Evolutionary conservation across 2,797 vertebrate genomes (phyloP).

Genomic region (Urocyon cinereoargenteus): DNA sequence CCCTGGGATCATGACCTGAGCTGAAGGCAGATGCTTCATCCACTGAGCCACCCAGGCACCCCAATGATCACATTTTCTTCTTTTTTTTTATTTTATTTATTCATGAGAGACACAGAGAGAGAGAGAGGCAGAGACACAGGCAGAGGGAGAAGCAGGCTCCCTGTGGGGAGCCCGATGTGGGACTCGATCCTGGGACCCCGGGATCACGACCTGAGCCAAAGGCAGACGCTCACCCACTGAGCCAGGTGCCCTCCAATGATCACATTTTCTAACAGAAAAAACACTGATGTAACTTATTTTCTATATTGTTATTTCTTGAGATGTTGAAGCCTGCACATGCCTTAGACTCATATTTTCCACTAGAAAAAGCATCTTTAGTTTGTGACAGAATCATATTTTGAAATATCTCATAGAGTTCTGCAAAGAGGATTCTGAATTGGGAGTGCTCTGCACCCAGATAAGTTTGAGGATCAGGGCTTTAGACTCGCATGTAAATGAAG

Average conservation of each 20-base stretch:
- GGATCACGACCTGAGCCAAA: too few relatives aligned
- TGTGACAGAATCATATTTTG: not conserved
- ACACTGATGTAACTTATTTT: constrained; percentile 2
- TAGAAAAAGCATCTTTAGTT: not conserved
- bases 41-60: not conserved
- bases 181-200: too few relatives aligned
- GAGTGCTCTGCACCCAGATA: not conserved
- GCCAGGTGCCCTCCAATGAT: not conserved
- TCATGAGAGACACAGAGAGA: too few relatives aligned
- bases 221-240: too few relatives aligned
- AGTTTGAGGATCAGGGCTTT: not conserved
- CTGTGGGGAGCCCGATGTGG: too few relatives aligned
- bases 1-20: not conserved
- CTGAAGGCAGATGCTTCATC: not conserved
- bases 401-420: not conserved
- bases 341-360: not conserved
- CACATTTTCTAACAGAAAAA: constrained; percentile 4
- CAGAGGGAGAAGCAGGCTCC: too few relatives aligned
- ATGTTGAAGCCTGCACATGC: not conserved
- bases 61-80: not conserved
- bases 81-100: too few relatives aligned
- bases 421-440: not conserved
- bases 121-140: too few relatives aligned
- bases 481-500: not conserved
- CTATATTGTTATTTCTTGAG: not conserved